Evolutionary conservation across 2,797 vertebrate genomes (phyloP).

Genomic region (Coranthus polyacanthus): DNA sequence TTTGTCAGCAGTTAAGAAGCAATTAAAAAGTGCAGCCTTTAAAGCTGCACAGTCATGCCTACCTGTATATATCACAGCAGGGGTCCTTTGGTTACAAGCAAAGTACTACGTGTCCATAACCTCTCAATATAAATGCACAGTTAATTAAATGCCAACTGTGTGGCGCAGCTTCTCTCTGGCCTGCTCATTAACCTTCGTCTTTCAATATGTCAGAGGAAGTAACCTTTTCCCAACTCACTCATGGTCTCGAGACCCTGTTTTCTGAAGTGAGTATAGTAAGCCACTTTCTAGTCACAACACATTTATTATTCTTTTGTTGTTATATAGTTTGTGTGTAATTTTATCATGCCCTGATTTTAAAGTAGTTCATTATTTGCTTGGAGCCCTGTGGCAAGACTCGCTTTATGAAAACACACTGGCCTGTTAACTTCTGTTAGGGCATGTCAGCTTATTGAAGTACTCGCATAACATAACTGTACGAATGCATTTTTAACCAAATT

Average conservation of each 20-base stretch:
- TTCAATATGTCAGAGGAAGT: constrained; percentile 74
- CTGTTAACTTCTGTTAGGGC: constrained; percentile 45
- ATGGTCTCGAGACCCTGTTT: constrained; percentile 58
- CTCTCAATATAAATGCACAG: constrained; percentile 56
- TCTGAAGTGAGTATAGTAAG: constrained; percentile 32
- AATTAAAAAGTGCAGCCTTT: constrained; percentile 27
- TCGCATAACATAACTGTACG: constrained; percentile 16
- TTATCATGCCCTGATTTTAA: constrained; percentile 54
- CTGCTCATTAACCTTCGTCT: constrained; percentile 80
- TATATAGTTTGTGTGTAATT: constrained; percentile 41
- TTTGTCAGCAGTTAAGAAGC: constrained; percentile 19
- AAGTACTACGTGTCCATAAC: constrained; percentile 42
- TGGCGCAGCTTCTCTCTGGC: constrained; percentile 57
- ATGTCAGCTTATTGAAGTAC: constrained; percentile 36
- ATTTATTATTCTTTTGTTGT: constrained; percentile 51
- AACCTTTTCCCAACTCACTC: constrained; percentile 79
- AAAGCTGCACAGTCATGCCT: constrained; percentile 36
- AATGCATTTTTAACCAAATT: constrained; percentile 16
- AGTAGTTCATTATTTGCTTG: constrained; percentile 58
- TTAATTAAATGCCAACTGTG: constrained; percentile 79
- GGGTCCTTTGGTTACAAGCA: constrained; percentile 27
- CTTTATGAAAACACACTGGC: constrained; percentile 56
- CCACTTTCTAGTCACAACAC: constrained; percentile 12
- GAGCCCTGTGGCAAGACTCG: constrained; percentile 37
- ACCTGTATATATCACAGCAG: constrained; percentile 28